phyloP scores from a whole-genome alignment of 2,888 invertebrate genomes.

The Drosophila sordidapex region DNA sequence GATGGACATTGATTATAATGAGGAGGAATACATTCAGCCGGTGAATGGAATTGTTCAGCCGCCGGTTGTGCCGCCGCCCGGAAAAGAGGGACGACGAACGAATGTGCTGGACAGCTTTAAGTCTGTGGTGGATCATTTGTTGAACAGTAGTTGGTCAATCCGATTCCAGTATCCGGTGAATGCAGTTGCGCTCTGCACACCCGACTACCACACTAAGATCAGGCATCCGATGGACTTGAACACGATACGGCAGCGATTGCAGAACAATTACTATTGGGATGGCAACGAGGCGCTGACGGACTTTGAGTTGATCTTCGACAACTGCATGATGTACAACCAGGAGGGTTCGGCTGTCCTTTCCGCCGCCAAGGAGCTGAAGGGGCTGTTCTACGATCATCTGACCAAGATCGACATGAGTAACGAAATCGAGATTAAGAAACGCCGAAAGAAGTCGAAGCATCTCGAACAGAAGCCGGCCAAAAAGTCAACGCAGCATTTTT shows the following conservation, averaged over 20 bases:
- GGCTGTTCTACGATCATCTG: slow-evolving; percentile 14
- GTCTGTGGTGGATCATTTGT: slow-evolving; percentile 10
- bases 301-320: slow-evolving; percentile 44
- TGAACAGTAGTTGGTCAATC: slow-evolving; percentile 2
- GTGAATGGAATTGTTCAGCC: slow-evolving; percentile 56
- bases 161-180: slow-evolving; percentile 46
- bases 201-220: slow-evolving; percentile 38
- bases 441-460: neutral
- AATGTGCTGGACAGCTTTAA: slow-evolving; percentile 41
- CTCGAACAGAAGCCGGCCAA: neutral
- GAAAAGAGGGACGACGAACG: slow-evolving; percentile 35
- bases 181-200: slow-evolving; percentile 8
- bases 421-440: slow-evolving; percentile 34
- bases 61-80: slow-evolving; percentile 38
- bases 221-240: slow-evolving; percentile 47
- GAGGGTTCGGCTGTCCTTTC: slow-evolving; percentile 19
- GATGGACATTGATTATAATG: neutral
- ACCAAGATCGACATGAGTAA: slow-evolving; percentile 10
- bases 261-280: slow-evolving; percentile 48
- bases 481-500: neutral
- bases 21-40: slow-evolving; percentile 6
- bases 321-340: slow-evolving; percentile 42
- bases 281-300: slow-evolving; percentile 44
- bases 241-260: slow-evolving; percentile 41
- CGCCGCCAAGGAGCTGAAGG: slow-evolving; percentile 33